A percentile compares a stretch with the other conserved stretches of the same genome.
These are phyloP conservation scores for Carlito syrichta DNA, from an alignment of 2,113 vertebrate genomes.

Conservation along the genomic window DNA sequence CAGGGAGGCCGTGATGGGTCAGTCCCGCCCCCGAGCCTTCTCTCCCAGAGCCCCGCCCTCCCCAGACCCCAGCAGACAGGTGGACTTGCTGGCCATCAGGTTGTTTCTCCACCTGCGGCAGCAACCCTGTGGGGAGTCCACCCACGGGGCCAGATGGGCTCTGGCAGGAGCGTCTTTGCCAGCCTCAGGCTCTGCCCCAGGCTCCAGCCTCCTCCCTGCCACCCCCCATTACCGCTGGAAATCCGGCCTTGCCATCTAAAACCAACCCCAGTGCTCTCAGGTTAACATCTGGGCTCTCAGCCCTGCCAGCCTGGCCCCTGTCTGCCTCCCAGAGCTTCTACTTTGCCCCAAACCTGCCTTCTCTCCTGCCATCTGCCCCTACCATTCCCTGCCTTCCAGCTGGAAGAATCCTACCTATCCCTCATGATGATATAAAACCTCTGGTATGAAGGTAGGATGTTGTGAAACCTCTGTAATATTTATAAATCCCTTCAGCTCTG, in stretches of 20 bases:
- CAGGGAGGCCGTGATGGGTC: background rate
- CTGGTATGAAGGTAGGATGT: too few species aligned
- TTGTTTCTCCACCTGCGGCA: background rate
- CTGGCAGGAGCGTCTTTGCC: background rate
- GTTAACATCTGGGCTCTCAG: background rate
- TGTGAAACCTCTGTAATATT: constrained; percentile 86
- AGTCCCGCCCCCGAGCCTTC: background rate
- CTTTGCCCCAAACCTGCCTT: background rate
- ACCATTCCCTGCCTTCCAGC: background rate
- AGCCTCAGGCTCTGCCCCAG: background rate
- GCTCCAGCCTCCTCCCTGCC: too few species aligned
- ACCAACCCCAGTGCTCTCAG: background rate
- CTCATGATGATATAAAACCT: too few species aligned
- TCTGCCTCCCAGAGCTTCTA: too few species aligned
- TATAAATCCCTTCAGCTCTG: constrained; percentile 82
- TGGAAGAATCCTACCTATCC: background rate
- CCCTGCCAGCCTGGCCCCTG: background rate
- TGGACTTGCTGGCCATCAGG: background rate
- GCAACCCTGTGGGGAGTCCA: background rate
- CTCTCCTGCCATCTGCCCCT: background rate
- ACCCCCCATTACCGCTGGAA: background rate
- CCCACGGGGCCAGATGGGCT: background rate
- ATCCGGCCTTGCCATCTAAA: background rate
- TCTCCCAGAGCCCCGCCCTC: background rate
- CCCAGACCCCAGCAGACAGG: background rate